Conservation (phyloP, 2,113 vertebrate species). For the Smithornis capensis region DNA sequence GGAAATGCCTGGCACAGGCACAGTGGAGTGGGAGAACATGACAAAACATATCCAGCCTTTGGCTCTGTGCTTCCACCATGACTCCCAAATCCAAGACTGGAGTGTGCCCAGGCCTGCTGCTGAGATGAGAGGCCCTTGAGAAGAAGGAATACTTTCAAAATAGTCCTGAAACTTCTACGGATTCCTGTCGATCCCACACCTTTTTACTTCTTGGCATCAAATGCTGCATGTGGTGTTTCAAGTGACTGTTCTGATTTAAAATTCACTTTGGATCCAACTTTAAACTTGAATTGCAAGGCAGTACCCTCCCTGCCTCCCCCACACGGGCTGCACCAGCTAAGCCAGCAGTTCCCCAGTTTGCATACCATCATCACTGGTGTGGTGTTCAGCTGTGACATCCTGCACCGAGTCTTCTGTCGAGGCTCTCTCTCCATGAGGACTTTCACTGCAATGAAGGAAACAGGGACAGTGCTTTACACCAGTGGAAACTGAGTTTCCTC, state of each 20-base stretch:
- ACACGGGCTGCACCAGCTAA: background rate
- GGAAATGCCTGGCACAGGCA: background rate
- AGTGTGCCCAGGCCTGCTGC: background rate
- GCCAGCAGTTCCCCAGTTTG: background rate
- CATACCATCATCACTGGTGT: constrained; percentile 93
- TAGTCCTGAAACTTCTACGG: background rate
- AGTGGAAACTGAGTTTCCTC: background rate
- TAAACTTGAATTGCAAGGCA: background rate
- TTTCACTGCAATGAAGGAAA: constrained; percentile 82
- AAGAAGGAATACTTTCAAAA: background rate
- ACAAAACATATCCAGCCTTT: background rate
- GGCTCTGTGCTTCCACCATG: background rate
- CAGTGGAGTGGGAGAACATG: background rate
- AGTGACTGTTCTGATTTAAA: background rate
- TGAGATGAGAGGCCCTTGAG: background rate
- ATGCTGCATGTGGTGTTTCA: rapidly evolving
- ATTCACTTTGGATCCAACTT: background rate
- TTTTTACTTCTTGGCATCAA: background rate
- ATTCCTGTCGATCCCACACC: background rate
- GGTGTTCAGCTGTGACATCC: constrained; percentile 81
- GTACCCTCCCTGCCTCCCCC: background rate
- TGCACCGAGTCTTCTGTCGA: constrained; percentile 86
- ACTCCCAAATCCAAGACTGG: background rate
- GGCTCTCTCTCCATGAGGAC: constrained; percentile 89
- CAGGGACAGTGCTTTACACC: background rate